These are phyloP conservation scores for Bombus terrestris DNA, from an alignment of 1,140 invertebrate genomes.

Conservation along the genomic window DNA sequence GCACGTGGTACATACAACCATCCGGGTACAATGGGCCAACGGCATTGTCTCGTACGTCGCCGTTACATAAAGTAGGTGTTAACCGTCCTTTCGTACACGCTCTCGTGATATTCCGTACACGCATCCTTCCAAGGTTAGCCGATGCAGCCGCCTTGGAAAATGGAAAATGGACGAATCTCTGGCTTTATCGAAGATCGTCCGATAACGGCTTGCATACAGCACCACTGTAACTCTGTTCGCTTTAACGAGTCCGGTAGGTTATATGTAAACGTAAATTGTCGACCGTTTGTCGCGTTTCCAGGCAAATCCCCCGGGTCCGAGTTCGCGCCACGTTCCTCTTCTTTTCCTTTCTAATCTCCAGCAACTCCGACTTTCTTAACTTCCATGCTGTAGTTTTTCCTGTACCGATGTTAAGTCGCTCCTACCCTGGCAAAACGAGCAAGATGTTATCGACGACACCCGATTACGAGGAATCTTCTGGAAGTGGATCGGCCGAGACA, in stretches of 20 bases:
- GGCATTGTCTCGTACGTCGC: conserved; percentile 53
- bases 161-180: conserved; percentile 1
- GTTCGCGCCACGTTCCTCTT: neutral
- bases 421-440: conserved; percentile 16
- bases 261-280: neutral
- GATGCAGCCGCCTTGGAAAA: neutral
- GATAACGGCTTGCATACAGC: neutral
- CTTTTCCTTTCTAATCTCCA: neutral
- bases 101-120: conserved; percentile 23
- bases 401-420: neutral
- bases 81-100: conserved; percentile 47
- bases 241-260: no score
- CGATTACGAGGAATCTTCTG: conserved; percentile 52
- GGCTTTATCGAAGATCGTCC: neutral
- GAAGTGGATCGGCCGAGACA: conserved; percentile 5
- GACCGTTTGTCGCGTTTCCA: neutral
- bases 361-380: no score
- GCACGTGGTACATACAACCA: conserved; percentile 49
- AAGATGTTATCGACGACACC: conserved; percentile 46
- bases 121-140: conserved; percentile 34
- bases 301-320: neutral
- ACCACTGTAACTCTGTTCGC: no score
- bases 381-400: neutral
- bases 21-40: conserved; percentile 44
- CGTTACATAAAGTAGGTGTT: conserved; percentile 61